Base-by-base conservation (phyloP, 2,113 vertebrate species). In the Elephas maximus region DNA sequence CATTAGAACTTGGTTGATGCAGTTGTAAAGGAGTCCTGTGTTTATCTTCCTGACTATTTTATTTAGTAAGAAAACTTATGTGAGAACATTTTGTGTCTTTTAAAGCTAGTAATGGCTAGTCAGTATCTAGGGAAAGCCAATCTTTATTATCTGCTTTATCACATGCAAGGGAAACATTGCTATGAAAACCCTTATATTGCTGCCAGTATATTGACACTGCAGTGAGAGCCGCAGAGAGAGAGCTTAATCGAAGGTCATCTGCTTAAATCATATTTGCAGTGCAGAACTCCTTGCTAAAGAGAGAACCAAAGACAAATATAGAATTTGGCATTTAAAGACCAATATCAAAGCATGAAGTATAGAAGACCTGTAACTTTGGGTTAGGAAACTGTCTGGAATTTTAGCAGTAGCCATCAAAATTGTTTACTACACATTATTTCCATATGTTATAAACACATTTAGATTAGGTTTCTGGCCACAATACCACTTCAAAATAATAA, bases 121-220 rank as follows among this genome's bases (percentile, higher is more conserved):
- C 30, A 60, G 62, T 86, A 89, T 20, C 82, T 65, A 53, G 41
- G 74, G 88, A 93, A 95, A 94, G 9, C 48, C 10, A 12, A 88
- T 94, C 30, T 97, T 97, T 97, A 95, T 84, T 92, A 88, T 91
- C 74, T 95, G 4, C 88, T 96, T 96, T 83, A 93, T 96, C 88
- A 91, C 74, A 96, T 93, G 67, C 63, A 92, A 87, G 88, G 83
- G 69, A 95, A 96, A 26, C 80, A 92, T 86, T 62, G 78, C 28
- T 93, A 89, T 88, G 89, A 57, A 96, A 96, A 89, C 8, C 62
- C 91, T 96, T 96, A 94, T 86, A 77, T 48, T 88, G 26, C 86
- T 89, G 37, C 63, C 86, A 84, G 74, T 69, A 28, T 69, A 86
- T 87, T 90, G 74, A 67, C 73, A 82, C 26, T 69, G 51, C 26